Conservation (phyloP, 2,888 invertebrate species). For the Conus canariensis region DNA sequence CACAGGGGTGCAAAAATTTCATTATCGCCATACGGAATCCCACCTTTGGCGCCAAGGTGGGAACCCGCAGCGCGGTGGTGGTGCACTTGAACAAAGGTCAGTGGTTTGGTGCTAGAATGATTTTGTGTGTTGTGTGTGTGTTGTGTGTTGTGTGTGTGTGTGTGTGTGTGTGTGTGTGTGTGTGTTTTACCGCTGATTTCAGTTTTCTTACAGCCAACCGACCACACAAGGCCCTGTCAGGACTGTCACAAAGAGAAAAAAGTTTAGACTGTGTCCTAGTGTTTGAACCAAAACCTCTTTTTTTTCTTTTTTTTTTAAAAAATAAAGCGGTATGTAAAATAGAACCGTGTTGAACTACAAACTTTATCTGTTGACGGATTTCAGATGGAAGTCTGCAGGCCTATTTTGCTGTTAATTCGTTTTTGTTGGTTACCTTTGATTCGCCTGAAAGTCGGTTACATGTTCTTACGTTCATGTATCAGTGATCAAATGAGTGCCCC, state of each 20-base stretch:
- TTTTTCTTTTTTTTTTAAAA: neutral
- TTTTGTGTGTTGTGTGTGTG: neutral
- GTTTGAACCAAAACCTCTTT: too few species aligned
- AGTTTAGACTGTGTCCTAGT: too few species aligned
- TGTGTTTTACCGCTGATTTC: neutral
- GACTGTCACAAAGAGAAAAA: too few species aligned
- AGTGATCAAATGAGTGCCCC: neutral
- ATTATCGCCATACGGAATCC: conserved; percentile 74
- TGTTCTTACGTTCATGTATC: too few species aligned
- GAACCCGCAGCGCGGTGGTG: conserved; percentile 68
- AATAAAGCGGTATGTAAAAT: neutral
- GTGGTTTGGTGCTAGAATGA: neutral
- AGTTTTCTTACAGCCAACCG: too few species aligned
- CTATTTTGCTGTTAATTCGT: too few species aligned
- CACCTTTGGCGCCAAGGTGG: conserved; percentile 75
- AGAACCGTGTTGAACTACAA: neutral
- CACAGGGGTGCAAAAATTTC: conserved; percentile 74
- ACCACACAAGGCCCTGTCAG: too few species aligned
- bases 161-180: too few species aligned
- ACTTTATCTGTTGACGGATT: neutral
- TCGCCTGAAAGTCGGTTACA: too few species aligned
- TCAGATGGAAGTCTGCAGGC: neutral
- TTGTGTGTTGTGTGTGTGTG: neutral
- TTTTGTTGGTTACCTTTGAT: too few species aligned
- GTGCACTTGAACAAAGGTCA: conserved; percentile 74